phyloP scores from a whole-genome alignment of 2,888 invertebrate genomes.

The Tetragonula carbonaria region DNA sequence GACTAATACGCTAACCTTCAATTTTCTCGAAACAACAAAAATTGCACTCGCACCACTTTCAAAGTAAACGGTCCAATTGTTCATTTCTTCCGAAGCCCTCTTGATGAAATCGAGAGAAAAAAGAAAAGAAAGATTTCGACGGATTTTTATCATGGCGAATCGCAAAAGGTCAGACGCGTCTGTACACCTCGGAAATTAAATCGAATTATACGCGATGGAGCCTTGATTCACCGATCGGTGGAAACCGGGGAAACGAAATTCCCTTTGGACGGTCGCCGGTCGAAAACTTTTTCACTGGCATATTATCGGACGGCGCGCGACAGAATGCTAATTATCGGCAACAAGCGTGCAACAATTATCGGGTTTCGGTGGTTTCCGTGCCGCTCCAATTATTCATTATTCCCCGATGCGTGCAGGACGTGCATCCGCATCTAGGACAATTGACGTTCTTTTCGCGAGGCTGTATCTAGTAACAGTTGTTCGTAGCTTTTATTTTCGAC shows the following conservation, averaged over 20 bases:
- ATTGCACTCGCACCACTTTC: too few relatives aligned
- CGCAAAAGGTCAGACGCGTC: too few relatives aligned
- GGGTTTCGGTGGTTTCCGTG: conserved; percentile 40
- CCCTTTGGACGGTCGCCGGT: background rate
- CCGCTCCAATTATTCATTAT: conserved; percentile 55
- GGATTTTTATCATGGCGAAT: conserved; percentile 4
- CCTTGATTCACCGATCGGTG: conserved; percentile 12
- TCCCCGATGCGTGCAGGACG: conserved; percentile 26
- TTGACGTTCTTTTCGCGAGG: conserved; percentile 22
- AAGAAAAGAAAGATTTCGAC: background rate
- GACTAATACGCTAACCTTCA: too few relatives aligned
- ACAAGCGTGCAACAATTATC: conserved; percentile 58
- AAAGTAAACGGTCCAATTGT: too few relatives aligned
- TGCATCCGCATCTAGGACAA: conserved; percentile 29
- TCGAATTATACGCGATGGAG: conserved; percentile 17
- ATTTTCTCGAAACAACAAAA: too few relatives aligned
- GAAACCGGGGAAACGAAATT: conserved; percentile 26
- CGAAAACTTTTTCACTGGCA: background rate
- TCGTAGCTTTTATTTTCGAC: conserved; percentile 15
- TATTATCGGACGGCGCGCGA: conserved; percentile 39
- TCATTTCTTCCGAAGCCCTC: too few relatives aligned
- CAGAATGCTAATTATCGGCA: conserved; percentile 57
- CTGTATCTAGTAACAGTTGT: conserved; percentile 15
- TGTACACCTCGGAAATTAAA: conserved; percentile 11
- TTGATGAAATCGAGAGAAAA: background rate